Percentiles rank a stretch among this genome's conserved stretches.
phyloP scores from a whole-genome alignment of 2,797 vertebrate genomes.

The Bovichtus variegatus region DNA sequence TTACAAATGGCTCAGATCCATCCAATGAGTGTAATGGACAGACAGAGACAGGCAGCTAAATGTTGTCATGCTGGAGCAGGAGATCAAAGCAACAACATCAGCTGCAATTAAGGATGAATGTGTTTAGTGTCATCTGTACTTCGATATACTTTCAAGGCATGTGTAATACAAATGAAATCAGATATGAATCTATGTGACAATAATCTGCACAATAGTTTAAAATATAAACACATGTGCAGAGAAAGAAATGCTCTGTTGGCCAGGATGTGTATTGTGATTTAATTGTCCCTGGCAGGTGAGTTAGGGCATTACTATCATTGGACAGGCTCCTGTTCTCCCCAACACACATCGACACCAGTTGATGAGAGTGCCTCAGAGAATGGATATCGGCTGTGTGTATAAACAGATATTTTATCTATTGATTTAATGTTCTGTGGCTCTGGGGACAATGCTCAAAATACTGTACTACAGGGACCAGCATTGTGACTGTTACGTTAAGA shows the following conservation, averaged over 20 bases:
- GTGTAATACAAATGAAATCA: background rate
- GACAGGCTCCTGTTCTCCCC: slow-evolving; percentile 9
- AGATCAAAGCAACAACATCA: slow-evolving; percentile 2
- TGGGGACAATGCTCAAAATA: slow-evolving; percentile 47
- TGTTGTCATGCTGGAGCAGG: background rate
- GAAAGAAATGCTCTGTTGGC: slow-evolving; percentile 15
- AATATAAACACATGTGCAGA: slow-evolving; percentile 4
- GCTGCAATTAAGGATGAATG: background rate
- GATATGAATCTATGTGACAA: slow-evolving; percentile 2
- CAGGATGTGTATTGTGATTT: slow-evolving; percentile 10
- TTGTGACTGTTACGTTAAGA: slow-evolving; percentile 21
- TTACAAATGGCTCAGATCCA: slow-evolving; percentile 19
- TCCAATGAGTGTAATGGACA: slow-evolving; percentile 19
- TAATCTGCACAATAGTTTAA: background rate
- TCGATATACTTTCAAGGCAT: background rate
- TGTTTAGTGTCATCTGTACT: slow-evolving; percentile 10
- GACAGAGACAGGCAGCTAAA: background rate
- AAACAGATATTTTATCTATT: slow-evolving; percentile 55
- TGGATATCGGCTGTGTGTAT: slow-evolving; percentile 29
- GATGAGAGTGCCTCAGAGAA: slow-evolving; percentile 28
- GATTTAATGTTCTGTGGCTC: slow-evolving; percentile 54
- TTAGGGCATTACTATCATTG: background rate
- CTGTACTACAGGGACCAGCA: slow-evolving; percentile 49
- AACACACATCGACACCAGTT: slow-evolving; percentile 23
- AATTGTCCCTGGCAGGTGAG: slow-evolving; percentile 29